Percentiles rank a stretch among this genome's conserved stretches.
Evolutionary conservation across 2,113 vertebrate species (phyloP).

Genomic region (Passerina amoena): DNA sequence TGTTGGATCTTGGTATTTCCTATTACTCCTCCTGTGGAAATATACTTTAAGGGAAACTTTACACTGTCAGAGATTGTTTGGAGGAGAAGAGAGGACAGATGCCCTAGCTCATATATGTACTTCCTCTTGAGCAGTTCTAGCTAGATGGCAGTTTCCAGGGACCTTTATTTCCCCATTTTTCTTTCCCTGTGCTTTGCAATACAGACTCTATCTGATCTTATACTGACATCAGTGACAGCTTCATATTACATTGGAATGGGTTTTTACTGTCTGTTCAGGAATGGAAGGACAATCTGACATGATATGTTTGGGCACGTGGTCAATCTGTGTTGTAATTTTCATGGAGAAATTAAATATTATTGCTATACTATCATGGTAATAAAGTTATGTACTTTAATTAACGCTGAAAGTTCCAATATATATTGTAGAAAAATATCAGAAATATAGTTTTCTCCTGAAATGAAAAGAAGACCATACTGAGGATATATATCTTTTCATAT

Average conservation of each 20-base stretch:
- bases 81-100: neutral
- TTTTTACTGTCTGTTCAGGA: neutral
- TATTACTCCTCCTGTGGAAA: neutral
- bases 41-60: neutral
- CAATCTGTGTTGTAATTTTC: neutral
- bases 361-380: neutral
- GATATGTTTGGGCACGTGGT: neutral
- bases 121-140: neutral
- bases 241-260: neutral
- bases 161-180: neutral
- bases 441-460: neutral
- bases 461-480: neutral
- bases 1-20: neutral
- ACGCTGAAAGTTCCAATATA: neutral
- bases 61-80: neutral
- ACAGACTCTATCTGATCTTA: neutral
- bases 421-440: neutral
- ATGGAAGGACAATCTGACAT: neutral
- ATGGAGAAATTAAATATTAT: neutral
- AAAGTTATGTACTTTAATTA: neutral
- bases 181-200: neutral
- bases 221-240: neutral
- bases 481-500: neutral
- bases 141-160: neutral
- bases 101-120: neutral